Base-by-base conservation (phyloP, 1,140 invertebrate genomes). In the Meloidogyne chitwoodi region DNA sequence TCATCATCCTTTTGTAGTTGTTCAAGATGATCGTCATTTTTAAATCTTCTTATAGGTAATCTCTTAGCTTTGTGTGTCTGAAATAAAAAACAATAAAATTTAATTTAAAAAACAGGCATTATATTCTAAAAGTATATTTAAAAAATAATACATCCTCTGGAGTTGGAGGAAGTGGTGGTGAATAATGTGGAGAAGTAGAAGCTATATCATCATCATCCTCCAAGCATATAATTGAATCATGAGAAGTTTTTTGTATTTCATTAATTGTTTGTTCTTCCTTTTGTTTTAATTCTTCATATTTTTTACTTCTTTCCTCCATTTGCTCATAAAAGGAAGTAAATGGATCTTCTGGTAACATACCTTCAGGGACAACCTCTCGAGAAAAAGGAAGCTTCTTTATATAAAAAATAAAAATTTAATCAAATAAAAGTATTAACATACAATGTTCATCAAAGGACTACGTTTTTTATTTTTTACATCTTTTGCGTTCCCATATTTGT, bases 311-410 rank as follows among this genome's bases (percentile, higher is more conserved):
- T 38, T 38, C 34, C 8, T 38, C 34, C 34, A 38, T 8, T 10
- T 66, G 44, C 12, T 56, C 62, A 64, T 77, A 77, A 56, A 76
- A 71, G 16, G 63, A 65, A 34, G 75, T 77, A n/a, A 77, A 41
- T 2, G 76, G 76, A 68, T 77, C 76, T 41, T 77, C 76, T 22
- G 76, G 76, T 19, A 77, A 67, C 76, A 77, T 77, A 48, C 76
- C 76, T 16, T 63, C 75, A 34, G 76, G 76, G 11, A 77, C 63
- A n/a, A 34, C 16, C 19, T 77, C 76, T 34, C 24, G 61, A 14
- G 63, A 34, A 31, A 75, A 26, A n/a, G 73, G 73, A 2, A 73
- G 38, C 38, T 75, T 76, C 56, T 76, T 56, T 56, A 68, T 16
- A 62, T 19, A 29, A 26, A 66, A 27, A 16, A n/a, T n/a, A 34